Conservation (phyloP, 2,888 invertebrate species). For the Acanthococcus lagerstroemiae region DNA sequence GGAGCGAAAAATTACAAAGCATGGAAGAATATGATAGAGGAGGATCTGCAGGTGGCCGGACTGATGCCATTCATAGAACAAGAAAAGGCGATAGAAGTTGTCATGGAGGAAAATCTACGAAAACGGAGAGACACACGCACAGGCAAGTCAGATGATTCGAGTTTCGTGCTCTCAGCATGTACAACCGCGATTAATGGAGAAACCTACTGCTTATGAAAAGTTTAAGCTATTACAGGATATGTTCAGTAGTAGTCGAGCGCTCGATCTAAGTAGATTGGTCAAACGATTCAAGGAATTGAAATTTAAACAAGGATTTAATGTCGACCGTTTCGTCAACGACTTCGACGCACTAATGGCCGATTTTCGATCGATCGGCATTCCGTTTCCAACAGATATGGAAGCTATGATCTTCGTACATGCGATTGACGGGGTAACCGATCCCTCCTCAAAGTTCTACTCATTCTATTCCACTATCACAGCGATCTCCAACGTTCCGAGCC, state of each 20-base stretch:
- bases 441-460: not conserved
- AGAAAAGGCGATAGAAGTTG: not conserved
- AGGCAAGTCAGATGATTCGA: not conserved
- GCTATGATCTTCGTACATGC: not conserved
- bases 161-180: not conserved
- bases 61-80: not conserved
- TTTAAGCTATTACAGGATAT: not conserved
- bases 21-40: not conserved
- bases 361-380: not conserved
- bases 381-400: not conserved
- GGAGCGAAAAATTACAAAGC: not conserved
- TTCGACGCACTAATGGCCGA: not conserved
- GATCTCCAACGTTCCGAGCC: not conserved
- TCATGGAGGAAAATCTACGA: not conserved
- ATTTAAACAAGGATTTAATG: not conserved
- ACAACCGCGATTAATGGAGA: not conserved
- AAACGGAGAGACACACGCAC: not conserved
- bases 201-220: not conserved
- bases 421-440: not conserved
- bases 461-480: not conserved
- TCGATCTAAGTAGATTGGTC: not conserved
- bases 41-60: not conserved
- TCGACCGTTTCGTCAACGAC: not conserved
- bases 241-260: not conserved
- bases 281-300: not conserved